These are phyloP conservation scores for Dioctria linearis DNA, from an alignment of 2,888 invertebrate species.

Conservation along the genomic window DNA sequence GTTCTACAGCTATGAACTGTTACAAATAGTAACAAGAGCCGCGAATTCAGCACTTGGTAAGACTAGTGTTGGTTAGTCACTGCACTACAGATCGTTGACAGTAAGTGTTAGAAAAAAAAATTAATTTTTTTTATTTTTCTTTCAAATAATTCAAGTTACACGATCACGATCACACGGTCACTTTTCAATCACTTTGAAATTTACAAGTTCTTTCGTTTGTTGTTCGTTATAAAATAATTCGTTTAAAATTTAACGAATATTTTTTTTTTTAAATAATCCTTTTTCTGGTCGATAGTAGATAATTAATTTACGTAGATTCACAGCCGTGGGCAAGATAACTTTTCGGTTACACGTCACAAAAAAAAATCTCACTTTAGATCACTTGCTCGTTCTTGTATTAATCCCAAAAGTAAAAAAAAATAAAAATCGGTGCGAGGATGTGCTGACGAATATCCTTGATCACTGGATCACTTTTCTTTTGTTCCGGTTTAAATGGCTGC, in stretches of 20 bases:
- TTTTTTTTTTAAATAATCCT: slow-evolving; percentile 16
- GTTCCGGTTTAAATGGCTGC: neutral
- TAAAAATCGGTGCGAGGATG: slow-evolving; percentile 7
- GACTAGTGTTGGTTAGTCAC: slow-evolving; percentile 2
- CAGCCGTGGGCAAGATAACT: slow-evolving; percentile 17
- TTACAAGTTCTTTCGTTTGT: neutral
- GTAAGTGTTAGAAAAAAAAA: slow-evolving; percentile 11
- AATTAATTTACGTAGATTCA: neutral
- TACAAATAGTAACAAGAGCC: slow-evolving; percentile 26
- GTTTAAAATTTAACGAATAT: too few relatives aligned
- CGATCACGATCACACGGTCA: slow-evolving; percentile 33
- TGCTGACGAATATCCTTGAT: slow-evolving; percentile 32
- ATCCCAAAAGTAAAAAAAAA: too few relatives aligned
- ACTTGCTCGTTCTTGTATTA: neutral
- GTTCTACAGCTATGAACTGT: slow-evolving; percentile 47
- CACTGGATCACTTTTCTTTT: slow-evolving; percentile 9
- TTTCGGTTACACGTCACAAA: slow-evolving; percentile 30
- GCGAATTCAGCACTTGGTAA: slow-evolving; percentile 19
- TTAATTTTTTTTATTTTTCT: neutral
- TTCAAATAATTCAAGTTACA: neutral
- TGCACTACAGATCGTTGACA: slow-evolving; percentile 12
- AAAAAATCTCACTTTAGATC: slow-evolving; percentile 26
- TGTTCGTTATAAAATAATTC: too few relatives aligned
- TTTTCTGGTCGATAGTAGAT: neutral
- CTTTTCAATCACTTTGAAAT: slow-evolving; percentile 17